Conservation (phyloP, 2,113 vertebrate genomes). For the Ondatra zibethicus region DNA sequence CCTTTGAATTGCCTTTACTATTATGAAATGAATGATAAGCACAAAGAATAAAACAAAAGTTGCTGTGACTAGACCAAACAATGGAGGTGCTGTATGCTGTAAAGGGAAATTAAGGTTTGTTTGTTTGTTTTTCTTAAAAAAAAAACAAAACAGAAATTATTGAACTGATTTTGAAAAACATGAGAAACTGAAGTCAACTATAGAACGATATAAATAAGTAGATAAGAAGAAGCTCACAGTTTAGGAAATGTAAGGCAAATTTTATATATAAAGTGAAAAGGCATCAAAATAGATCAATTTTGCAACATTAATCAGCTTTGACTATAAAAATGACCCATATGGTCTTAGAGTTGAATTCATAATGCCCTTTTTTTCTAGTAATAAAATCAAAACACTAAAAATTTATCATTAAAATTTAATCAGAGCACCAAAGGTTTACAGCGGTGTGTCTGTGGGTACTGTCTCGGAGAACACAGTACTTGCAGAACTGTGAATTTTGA, state of each 20-base stretch:
- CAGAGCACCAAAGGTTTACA: neutral
- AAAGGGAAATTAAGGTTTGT: neutral
- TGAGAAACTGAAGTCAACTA: neutral
- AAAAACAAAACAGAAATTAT: too few relatives aligned
- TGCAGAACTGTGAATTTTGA: neutral
- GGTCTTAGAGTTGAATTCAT: neutral
- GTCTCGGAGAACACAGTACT: neutral
- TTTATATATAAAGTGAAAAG: neutral
- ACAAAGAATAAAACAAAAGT: conserved; percentile 66
- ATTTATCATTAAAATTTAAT: neutral
- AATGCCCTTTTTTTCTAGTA: neutral
- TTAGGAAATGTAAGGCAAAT: neutral
- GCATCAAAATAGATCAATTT: neutral
- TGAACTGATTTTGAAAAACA: neutral
- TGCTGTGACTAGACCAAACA: neutral
- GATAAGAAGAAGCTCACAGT: neutral
- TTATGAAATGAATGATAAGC: conserved; percentile 63
- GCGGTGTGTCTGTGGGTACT: too few relatives aligned
- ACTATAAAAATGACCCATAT: neutral
- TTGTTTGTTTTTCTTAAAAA: too few relatives aligned
- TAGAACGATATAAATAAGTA: neutral
- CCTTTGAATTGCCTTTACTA: conserved; percentile 64
- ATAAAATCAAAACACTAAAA: neutral
- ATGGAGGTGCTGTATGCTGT: neutral
- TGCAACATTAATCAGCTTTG: neutral